Base-by-base conservation (phyloP, 1,140 invertebrate genomes). In the Ceratosolen fusciceps region DNA sequence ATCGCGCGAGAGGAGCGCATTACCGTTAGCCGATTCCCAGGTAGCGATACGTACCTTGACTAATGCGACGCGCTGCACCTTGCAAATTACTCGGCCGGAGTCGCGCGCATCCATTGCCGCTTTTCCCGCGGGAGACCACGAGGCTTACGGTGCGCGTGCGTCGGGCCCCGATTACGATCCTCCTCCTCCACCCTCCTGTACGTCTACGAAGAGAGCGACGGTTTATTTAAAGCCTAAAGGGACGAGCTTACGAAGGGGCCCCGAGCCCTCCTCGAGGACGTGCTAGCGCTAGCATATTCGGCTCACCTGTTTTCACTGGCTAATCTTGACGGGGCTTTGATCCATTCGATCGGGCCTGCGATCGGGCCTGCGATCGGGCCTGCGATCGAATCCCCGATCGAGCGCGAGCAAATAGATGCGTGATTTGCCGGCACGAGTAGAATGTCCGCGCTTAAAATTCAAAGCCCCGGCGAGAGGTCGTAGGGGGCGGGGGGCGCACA, bases 31-130 rank as follows among this genome's bases (percentile, higher is more conserved):
- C 86, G 88, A 89, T 90, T 86, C 85, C 84, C 85, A 84, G 81
- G 83, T 81, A 83, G 85, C 85, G 88, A 89, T 89, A 90, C 86
- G 87, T 84, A 86, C 84, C 87, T 87, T 87, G 88, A 89, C 88
- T 89, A 90, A 90, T 89, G 88, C 85, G 86, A 86, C 82, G 83
- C 83, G 85, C 83, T 89, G 87, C 89, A 90, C 89, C 88, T 90
- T 90, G 88, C 89, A 90, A 90, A 89, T 90, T 90, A 87, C 86
- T 83, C 80, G 56, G 74, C n/a, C 56, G 19, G 74, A 75, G 58
- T 74, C 79, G 72, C 52, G n/a, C 79, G n/a, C n/a, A n/a, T n/a
- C n/a, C n/a, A 76, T 75, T 73, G 71, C 71, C 72, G 78, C 60
- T 77, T 58, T 77, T 70, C 8, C 52, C 65, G 52, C 75, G 47